Base-by-base conservation (phyloP, 2,888 invertebrate species). In the Melangyna quadrimaculata region DNA sequence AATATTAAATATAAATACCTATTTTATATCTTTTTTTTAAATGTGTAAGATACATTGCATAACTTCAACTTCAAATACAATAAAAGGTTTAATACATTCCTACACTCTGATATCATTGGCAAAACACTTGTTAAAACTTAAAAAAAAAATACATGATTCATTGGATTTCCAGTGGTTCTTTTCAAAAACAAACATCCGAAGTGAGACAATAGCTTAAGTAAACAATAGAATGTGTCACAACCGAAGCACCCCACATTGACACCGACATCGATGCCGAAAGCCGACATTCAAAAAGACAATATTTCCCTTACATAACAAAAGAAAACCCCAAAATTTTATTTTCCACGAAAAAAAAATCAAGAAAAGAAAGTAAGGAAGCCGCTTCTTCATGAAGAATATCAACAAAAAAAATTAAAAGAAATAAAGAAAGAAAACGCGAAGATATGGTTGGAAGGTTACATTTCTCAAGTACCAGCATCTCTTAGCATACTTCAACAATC, bases 111-210 rank as follows among this genome's bases (percentile, higher is more conserved):
- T 35, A 37, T 59, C 59, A 32, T 14, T 35, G 17, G n/a, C 45
- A 57, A 69, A 77, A 75, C 86, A 86, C 80, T 71, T 81, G 77
- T 81, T 32, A 14, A 73, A 81, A 81, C 77, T n/a, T 27, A 43
- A 32, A 69, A 37, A 72, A 29, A 1, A 43, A 27, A 37, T 19
- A n/a, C 4, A 69, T 86, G 77, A 86, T 70, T 86, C 80, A 86
- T 19, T 51, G 51, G 70, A 65, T 73, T 80, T 67, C 55, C 55
- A 45, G 17, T 78, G 32, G 48, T 59, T 79, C 63, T 73, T 78
- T 70, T 51, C 71, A 79, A 84, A 72, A 53, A 43, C 17, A 84
- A 79, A 84, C 79, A 84, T 79, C 79, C 84, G 71, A 67, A 51
- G 24, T 9, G 22, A 71, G 69, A 80, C 86, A 86, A 86, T 78